Conservation (phyloP, 2,113 vertebrate genomes). For the Vulpes vulpes region DNA sequence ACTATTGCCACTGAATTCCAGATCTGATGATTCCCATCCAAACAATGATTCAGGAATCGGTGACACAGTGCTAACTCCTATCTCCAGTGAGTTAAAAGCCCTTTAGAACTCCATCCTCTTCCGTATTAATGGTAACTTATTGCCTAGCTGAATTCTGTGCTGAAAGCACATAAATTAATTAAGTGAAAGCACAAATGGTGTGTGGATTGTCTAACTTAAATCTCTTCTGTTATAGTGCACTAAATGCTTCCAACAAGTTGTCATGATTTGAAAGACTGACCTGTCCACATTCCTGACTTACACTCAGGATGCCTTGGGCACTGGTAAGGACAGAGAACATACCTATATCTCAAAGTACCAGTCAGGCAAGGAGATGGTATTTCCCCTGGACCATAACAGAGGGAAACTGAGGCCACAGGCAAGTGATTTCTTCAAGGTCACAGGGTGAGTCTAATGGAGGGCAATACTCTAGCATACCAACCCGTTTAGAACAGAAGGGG, state of each 20-base stretch:
- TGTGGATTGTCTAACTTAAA: slow-evolving; percentile 10
- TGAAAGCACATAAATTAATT: background rate
- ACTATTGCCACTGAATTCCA: slow-evolving; percentile 51
- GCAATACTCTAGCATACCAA: background rate
- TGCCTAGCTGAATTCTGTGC: slow-evolving; percentile 44
- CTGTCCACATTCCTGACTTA: slow-evolving; percentile 25
- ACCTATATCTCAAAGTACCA: background rate
- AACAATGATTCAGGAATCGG: background rate
- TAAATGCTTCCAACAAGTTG: background rate
- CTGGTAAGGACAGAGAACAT: background rate
- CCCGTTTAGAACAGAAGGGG: background rate
- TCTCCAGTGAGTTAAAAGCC: slow-evolving; percentile 50
- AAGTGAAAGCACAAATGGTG: background rate
- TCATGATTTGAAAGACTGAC: slow-evolving; percentile 44
- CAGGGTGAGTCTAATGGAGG: background rate
- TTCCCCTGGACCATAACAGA: background rate
- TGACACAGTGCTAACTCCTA: background rate
- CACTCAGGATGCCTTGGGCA: background rate
- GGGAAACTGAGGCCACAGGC: slow-evolving; percentile 39
- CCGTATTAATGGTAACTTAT: background rate
- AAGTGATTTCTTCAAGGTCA: slow-evolving; percentile 60
- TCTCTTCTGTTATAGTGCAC: background rate
- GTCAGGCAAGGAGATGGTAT: background rate
- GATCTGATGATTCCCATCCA: slow-evolving; percentile 29
- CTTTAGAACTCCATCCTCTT: slow-evolving; percentile 44